Percentiles rank a stretch among this genome's conserved stretches.
phyloP scores from a whole-genome alignment of 2,888 invertebrate species.

The Drosophila helvetica region DNA sequence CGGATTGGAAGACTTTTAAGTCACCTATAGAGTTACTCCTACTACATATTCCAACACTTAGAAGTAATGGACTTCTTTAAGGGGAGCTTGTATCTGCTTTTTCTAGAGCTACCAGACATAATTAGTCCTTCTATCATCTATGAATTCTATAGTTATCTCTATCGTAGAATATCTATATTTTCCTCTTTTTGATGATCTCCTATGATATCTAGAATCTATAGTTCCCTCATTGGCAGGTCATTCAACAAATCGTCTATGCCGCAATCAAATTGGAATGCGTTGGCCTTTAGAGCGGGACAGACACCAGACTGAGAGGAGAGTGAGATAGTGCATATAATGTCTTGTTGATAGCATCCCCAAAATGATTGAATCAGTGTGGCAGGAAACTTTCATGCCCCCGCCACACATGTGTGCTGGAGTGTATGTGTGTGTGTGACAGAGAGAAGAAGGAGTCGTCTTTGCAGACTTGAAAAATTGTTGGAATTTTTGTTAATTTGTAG shows the following conservation, averaged over 20 bases:
- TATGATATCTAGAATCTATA: not conserved
- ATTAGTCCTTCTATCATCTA: too few relatives aligned
- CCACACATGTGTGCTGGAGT: not conserved
- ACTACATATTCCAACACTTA: too few relatives aligned
- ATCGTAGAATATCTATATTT: too few relatives aligned
- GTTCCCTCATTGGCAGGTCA: conserved; percentile 16
- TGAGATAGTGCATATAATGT: conserved; percentile 34
- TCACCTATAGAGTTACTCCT: conserved; percentile 1
- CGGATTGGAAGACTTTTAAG: conserved; percentile 13
- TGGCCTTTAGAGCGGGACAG: conserved; percentile 3
- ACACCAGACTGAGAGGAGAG: conserved; percentile 17
- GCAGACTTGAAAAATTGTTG: conserved; percentile 58
- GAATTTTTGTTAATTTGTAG: conserved; percentile 79
- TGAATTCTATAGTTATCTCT: too few relatives aligned
- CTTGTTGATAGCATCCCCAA: conserved; percentile 59
- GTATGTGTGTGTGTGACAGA: conserved; percentile 10
- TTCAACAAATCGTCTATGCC: conserved; percentile 2
- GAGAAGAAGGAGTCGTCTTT: conserved; percentile 56
- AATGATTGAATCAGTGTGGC: conserved; percentile 71
- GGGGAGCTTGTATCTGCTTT: too few relatives aligned
- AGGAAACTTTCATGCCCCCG: conserved; percentile 32
- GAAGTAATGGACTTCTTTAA: too few relatives aligned
- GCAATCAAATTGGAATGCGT: conserved; percentile 3
- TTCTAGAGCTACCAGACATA: too few relatives aligned
- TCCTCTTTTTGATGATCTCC: not conserved